Conservation (phyloP, 2,113 vertebrate species). For the Eulemur macaco region DNA sequence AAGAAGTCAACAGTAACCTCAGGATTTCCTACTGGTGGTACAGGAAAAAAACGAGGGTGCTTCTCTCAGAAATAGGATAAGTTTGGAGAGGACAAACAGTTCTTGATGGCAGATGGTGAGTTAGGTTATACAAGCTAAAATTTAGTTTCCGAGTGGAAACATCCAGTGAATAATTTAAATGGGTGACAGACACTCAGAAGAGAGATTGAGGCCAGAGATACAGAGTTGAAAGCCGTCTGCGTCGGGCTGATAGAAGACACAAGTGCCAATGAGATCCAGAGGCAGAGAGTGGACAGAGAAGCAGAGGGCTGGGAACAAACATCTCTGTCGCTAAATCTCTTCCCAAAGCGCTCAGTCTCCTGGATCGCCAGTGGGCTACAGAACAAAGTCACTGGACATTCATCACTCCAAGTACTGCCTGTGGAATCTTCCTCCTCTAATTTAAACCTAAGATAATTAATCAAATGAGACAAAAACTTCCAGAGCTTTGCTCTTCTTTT, state of each 20-base stretch:
- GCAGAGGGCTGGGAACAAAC: rapidly evolving
- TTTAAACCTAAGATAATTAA: constrained; percentile 57
- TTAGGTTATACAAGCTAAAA: not conserved
- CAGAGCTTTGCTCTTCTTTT: constrained; percentile 28
- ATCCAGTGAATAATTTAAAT: constrained; percentile 28
- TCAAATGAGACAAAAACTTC: constrained; percentile 48
- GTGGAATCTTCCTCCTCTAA: not conserved
- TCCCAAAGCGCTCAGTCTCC: not conserved
- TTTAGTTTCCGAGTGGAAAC: not conserved
- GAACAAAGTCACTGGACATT: not conserved
- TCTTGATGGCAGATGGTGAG: not conserved
- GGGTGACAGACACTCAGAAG: not conserved
- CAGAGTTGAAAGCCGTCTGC: not conserved
- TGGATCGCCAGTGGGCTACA: rapidly evolving
- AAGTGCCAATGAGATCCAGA: not conserved
- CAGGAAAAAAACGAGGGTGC: not conserved
- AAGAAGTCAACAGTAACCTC: not conserved
- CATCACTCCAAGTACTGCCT: not conserved
- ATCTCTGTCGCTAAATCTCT: not conserved
- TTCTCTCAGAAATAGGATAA: not conserved
- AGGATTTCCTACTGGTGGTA: not conserved
- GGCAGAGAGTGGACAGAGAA: not conserved
- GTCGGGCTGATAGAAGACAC: not conserved
- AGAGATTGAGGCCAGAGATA: not conserved
- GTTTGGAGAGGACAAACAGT: not conserved